Evolutionary conservation across 2,797 vertebrate species (phyloP).

Genomic region (Limnodromus scolopaceus): DNA sequence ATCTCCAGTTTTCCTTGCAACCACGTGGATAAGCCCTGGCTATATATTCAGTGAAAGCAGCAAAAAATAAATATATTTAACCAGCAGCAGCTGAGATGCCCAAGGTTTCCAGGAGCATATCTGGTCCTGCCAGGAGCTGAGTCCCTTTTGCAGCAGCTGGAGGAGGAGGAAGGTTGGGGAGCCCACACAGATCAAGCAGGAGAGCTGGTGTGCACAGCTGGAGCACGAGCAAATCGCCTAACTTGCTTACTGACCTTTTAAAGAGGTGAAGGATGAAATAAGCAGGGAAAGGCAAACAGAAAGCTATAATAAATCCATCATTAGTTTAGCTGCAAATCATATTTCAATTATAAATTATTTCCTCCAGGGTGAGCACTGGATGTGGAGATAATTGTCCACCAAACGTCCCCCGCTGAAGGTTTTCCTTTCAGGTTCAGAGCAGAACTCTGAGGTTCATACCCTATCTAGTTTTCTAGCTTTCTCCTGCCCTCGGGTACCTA

Average conservation of each 20-base stretch:
- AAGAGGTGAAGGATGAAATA: background rate
- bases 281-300: background rate
- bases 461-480: background rate
- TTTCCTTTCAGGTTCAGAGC: background rate
- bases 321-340: background rate
- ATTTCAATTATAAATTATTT: background rate
- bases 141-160: background rate
- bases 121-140: background rate
- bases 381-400: background rate
- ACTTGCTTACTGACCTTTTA: background rate
- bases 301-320: background rate
- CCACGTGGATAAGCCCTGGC: background rate
- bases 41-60: background rate
- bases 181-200: background rate
- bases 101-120: background rate
- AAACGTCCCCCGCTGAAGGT: background rate
- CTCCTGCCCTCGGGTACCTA: background rate
- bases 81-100: background rate
- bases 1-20: background rate
- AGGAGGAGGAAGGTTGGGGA: background rate
- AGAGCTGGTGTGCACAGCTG: background rate
- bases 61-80: background rate
- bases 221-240: accelerated
- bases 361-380: background rate
- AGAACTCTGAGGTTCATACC: background rate